These are phyloP conservation scores for Drosophila subobscura DNA, from an alignment of 1,140 invertebrate genomes.

Conservation along the genomic window DNA sequence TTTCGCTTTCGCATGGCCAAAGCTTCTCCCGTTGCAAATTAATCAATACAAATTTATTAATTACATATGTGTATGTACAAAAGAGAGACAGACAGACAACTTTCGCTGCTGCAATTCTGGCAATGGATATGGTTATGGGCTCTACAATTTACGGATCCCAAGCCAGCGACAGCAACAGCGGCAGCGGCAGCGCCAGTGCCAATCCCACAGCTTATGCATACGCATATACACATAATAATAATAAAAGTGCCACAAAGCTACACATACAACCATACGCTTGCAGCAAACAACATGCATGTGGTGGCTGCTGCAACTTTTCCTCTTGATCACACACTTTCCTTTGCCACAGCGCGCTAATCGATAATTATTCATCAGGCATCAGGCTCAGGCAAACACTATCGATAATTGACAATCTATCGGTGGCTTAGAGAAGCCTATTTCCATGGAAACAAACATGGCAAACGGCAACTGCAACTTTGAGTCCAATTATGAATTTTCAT, in stretches of 20 bases:
- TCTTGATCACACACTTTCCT: slow-evolving; percentile 1
- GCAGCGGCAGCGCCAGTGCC: slow-evolving; percentile 1
- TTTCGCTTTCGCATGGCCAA: slow-evolving; percentile 36
- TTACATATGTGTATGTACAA: slow-evolving; percentile 44
- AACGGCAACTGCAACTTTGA: slow-evolving; percentile 1
- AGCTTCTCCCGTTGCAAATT: slow-evolving; percentile 28
- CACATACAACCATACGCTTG: slow-evolving; percentile 25
- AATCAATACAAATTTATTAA: slow-evolving; percentile 55
- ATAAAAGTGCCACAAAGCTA: slow-evolving; percentile 55
- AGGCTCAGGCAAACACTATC: slow-evolving; percentile 59
- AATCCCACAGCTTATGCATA: slow-evolving; percentile 55
- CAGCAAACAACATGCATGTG: slow-evolving; percentile 5
- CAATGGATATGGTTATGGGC: slow-evolving; percentile 38
- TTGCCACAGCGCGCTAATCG: slow-evolving; percentile 64
- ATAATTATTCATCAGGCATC: slow-evolving; percentile 75
- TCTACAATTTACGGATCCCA: slow-evolving; percentile 37
- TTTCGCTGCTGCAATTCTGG: slow-evolving; percentile 43
- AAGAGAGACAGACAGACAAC: slow-evolving; percentile 36
- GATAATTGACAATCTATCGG: slow-evolving; percentile 77
- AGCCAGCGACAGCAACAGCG: neutral
- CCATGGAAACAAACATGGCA: too few species aligned
- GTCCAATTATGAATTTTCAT: slow-evolving; percentile 54
- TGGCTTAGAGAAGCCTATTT: slow-evolving; percentile 9
- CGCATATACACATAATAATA: slow-evolving; percentile 53
- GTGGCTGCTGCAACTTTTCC: slow-evolving; percentile 14